Conservation (phyloP, 2,888 invertebrate genomes). For the Andrena minutula region DNA sequence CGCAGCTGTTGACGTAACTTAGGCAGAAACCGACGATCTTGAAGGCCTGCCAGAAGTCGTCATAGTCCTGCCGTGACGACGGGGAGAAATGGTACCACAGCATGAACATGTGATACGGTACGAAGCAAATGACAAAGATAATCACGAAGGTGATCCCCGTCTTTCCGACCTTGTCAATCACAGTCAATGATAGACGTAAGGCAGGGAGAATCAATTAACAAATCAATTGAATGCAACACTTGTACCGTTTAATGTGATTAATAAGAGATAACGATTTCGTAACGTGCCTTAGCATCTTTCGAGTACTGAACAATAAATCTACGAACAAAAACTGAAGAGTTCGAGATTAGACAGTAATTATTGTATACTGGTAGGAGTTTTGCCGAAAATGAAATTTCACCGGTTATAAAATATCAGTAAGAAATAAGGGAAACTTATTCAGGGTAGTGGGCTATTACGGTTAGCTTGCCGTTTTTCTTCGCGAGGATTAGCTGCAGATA, state of each 20-base stretch:
- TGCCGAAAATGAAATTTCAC: too few relatives aligned
- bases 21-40: constrained; percentile 94
- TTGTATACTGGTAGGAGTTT: too few relatives aligned
- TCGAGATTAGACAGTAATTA: too few relatives aligned
- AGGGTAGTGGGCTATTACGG: neutral
- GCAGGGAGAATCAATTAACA: neutral
- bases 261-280: neutral
- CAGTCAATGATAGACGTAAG: neutral
- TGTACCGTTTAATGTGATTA: neutral
- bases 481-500: constrained; percentile 9
- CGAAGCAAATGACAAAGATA: constrained; percentile 95
- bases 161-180: constrained; percentile 90
- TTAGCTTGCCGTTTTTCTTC: constrained; percentile 10
- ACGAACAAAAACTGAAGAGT: neutral
- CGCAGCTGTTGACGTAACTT: constrained; percentile 95
- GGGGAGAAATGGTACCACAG: constrained; percentile 94
- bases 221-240: neutral
- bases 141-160: constrained; percentile 96
- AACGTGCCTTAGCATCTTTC: neutral
- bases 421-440: neutral
- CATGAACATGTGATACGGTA: constrained; percentile 93
- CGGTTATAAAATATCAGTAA: neutral
- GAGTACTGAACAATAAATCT: neutral
- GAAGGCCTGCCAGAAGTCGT: constrained; percentile 91
- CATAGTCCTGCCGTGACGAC: constrained; percentile 88